phyloP scores from a whole-genome alignment of 2,888 invertebrate species.

The Sphaeridia pumilis region DNA sequence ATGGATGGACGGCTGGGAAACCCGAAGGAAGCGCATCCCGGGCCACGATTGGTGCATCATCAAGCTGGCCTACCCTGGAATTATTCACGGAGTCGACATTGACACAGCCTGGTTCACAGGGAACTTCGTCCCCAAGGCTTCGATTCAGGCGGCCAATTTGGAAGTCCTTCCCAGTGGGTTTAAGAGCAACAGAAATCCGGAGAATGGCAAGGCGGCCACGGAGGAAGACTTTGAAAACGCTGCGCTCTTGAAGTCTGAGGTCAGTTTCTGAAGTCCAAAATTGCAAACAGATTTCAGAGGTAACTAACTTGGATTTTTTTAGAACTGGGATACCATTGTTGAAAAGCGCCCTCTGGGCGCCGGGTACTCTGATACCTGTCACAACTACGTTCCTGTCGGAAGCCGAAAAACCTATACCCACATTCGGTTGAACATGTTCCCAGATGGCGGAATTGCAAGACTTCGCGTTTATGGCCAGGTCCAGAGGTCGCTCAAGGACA shows the following conservation, averaged over 20 bases:
- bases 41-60: conserved; percentile 55
- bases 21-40: conserved; percentile 48
- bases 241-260: conserved; percentile 40
- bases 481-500: conserved; percentile 37
- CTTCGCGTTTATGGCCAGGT: conserved; percentile 50
- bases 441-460: conserved; percentile 54
- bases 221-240: conserved; percentile 44
- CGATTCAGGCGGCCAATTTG: conserved; percentile 47
- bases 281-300: neutral
- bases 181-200: neutral
- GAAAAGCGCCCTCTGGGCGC: conserved; percentile 46
- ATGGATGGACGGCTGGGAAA: conserved; percentile 61
- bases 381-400: conserved; percentile 48
- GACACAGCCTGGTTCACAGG: conserved; percentile 55
- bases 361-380: conserved; percentile 49
- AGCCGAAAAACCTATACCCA: conserved; percentile 49
- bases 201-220: conserved; percentile 44
- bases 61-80: conserved; percentile 47
- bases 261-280: conserved; percentile 35
- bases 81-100: conserved; percentile 47
- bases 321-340: conserved; percentile 50
- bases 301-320: neutral
- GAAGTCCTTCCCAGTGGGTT: neutral
- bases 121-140: conserved; percentile 51
- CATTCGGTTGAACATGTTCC: conserved; percentile 51